These are phyloP conservation scores for Calidris pygmaea DNA, from an alignment of 2,113 vertebrate genomes.

Conservation along the genomic window DNA sequence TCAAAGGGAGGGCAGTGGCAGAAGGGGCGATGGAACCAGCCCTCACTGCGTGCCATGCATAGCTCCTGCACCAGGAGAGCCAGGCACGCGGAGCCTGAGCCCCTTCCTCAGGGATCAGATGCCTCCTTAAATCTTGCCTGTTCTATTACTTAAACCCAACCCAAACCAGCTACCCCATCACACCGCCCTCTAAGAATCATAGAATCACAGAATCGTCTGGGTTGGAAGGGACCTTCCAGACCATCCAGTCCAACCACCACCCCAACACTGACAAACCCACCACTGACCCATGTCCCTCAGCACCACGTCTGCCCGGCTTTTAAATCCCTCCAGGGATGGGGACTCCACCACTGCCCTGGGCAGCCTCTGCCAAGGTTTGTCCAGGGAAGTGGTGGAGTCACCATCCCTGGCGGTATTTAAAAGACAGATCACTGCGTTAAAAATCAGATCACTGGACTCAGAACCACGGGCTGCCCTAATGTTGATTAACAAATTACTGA, in stretches of 20 bases:
- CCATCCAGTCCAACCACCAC: too few relatives aligned
- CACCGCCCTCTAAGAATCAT: neutral
- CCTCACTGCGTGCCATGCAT: constrained; percentile 32
- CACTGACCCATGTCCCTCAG: too few relatives aligned
- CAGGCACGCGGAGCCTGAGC: neutral
- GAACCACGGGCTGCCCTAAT: neutral
- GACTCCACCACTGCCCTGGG: too few relatives aligned
- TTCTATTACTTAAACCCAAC: neutral
- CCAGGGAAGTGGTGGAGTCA: too few relatives aligned
- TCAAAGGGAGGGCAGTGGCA: constrained; percentile 33
- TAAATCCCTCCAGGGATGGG: too few relatives aligned
- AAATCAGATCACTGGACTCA: neutral
- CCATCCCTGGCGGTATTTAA: too few relatives aligned
- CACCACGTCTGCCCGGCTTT: too few relatives aligned
- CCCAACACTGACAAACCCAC: too few relatives aligned
- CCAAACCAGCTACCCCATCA: neutral
- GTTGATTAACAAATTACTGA: neutral
- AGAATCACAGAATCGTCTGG: too few relatives aligned
- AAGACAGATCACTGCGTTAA: neutral
- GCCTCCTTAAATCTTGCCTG: neutral
- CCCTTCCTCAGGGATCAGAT: neutral
- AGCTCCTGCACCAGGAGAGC: constrained; percentile 14
- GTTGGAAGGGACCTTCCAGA: too few relatives aligned
- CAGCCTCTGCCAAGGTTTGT: too few relatives aligned
- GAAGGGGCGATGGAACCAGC: constrained; percentile 27